Evolutionary conservation across 2,113 vertebrate species (phyloP), one percentile per base, ranked within the genome.

Genomic region (Protomyctophum bolini): DNA sequence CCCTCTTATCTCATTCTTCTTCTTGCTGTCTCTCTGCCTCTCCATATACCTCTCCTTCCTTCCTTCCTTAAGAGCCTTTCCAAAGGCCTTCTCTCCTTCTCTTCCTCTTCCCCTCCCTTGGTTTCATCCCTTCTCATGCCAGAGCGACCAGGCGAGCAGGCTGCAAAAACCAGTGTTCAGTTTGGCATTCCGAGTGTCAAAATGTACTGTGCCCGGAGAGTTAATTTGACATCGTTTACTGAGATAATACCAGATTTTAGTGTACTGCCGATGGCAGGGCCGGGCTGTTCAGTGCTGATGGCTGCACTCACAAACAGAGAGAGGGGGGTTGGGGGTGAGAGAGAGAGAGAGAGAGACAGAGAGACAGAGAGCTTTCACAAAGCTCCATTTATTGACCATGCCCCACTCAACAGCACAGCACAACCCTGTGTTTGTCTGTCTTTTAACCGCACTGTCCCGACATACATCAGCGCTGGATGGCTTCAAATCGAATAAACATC

Each of bases 371-470:
- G 9, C 33, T 67, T 28, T 67, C 59, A 74, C 72, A 81, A 69
- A 81, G 65, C 72, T 68, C 8, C 58, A 63, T 82, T 83, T 70
- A 77, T 71, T 62, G 63, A 28, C 61, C 52, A 2, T 41, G 67
- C 58, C 70, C 14, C 51, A 68, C 72, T 71, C 63, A 77, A 61
- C 65, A 58, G 80, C 78, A 87, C 76, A 41, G 5, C 33, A 41
- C 33, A 56, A 75, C 56, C 8, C 63, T 6, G 8, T 28, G 54
- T 72, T 11, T 70, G 48, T 72, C n/a, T 70, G 48, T 55, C 58
- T 58, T 51, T 58, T 62, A n/a, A 55, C 49, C 33, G n/a, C n/a
- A 41, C 6, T 58, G n/a, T 12, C 55, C 63, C 78, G 58, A 78
- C 63, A 75, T 65, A 68, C 66, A 82, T 58, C 21, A 45, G 21